Base-by-base conservation (phyloP, 2,888 invertebrate species). In the Muschampia plurimacula region DNA sequence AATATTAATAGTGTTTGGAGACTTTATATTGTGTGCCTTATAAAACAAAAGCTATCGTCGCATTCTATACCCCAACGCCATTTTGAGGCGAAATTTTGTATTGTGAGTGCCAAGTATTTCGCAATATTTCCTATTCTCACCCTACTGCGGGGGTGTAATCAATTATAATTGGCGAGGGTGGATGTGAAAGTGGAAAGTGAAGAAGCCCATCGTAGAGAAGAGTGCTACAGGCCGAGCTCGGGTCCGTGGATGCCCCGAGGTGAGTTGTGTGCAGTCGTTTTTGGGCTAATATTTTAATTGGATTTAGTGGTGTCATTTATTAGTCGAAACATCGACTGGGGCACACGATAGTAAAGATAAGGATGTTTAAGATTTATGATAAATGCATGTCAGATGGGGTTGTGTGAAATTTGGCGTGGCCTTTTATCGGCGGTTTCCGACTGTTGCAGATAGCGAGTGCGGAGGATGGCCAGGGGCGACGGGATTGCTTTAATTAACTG, bases 81-180 rank as follows among this genome's bases (percentile, higher is more conserved):
- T 95, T 95, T 95, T 95, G 95, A 95, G 93, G 94, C 94, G 93
- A 95, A 95, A 93, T 92, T 93, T 94, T 93, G 90, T 93, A 91
- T 81, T 93, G 95, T 95, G 94, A 95, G 95, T 95, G 94, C 92
- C 93, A 94, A 93, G 93, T 93, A 93, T 92, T 94, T 94, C 87
- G 92, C 92, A 91, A 93, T 94, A 93, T 90, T 91, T 91, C 89
- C 84, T 77, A 85, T 86, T 88, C 79, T 82, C 82, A 82, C 82
- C 84, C 84, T 85, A 77, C 74, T 75, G 74, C 82, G 78, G 82
- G 85, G 82, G 81, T 87, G 81, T 80, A 80, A 82, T 79, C 81
- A 79, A 77, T 82, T 81, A 81, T 83, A 83, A 82, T 81, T 78
- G 77, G 76, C 81, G 83, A 81, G 80, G 83, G 83, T 84, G 81